Evolutionary conservation across 2,113 vertebrate species (phyloP), one percentile per base, ranked within the genome.

Genomic region (Paradisaea rubra): DNA sequence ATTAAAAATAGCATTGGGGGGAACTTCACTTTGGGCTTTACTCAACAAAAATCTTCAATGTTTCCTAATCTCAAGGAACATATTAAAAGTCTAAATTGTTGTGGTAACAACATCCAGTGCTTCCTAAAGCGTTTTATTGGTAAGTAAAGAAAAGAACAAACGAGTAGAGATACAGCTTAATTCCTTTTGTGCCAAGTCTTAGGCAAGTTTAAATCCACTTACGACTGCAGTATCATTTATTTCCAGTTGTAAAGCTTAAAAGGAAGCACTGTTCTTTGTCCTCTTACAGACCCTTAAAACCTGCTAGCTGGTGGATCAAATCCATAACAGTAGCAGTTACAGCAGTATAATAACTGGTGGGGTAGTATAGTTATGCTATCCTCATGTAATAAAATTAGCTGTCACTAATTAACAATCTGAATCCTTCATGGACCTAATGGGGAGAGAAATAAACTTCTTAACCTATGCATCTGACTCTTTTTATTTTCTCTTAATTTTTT

Each of bases 1-100:
- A 33, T 73, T 93, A 90, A 93, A 96, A 93, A 93, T 95, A 91
- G 10, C 61, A 1, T n/a, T n/a, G 57, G 41, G 47, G 82, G 89
- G 87, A 96, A 77, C 85, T 96, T 87, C 16, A 42, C 41, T 89
- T 85, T 49, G 60, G 80, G 39, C 61, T 89, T 81, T n/a, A 39
- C 65, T 82, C 35, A 61, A 37, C 22, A 80, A 22, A 71, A 80
- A 45, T 8, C 52, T 64, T 72, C 8, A 73, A 0, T 9, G 24
- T 86, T 93, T 88, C 45, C 37, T 72, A 56, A 81, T 57, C 63
- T 78, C 12, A 44, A 66, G 42, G 53, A 39, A 35, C 4, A 11
- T 64, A 35, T 52, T 66, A 81, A 80, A 86, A 73, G 15, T 66
- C 31, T 64, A 30, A 91, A 25, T 80, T 69, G 39, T 85, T 81